Evolutionary conservation across 2,113 vertebrate species (phyloP), one percentile per base, ranked within the genome.

Genomic region (Hipposideros armiger): DNA sequence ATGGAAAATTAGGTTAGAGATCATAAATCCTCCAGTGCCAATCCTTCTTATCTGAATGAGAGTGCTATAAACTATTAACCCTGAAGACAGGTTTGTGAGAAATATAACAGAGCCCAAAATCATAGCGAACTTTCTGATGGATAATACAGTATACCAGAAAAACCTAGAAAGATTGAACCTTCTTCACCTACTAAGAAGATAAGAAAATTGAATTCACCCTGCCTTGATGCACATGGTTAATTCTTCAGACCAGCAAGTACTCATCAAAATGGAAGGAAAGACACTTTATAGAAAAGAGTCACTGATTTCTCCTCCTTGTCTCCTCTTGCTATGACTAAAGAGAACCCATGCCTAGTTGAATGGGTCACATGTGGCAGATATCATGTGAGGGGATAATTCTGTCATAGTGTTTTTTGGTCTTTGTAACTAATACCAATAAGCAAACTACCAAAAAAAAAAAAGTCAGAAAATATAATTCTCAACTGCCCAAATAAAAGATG

Each of bases 1-100:
- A 97, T 91, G 62, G 96, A 90, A 96, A 97, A 96, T 93, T 93
- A 78, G 62, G 77, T 74, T 94, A 72, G 89, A 36, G 52, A 91
- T 78, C 91, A 97, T 94, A 97, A 97, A 97, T 96, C 95, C 95
- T 78, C 87, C 42, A 70, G 78, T 1, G 0, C 81, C 36, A 72
- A 83, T 86, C 50, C 60, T 90, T 95, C 94, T 78, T 89, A 89
- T 76, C 67, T 83, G 78, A 95, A 93, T 11, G 0, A 82, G 67
- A 52, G 28, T 69, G 56, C 73, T 87, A 76, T 93, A 86, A 93
- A 97, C 82, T 81, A 91, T 87, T 87, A 95, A 78, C 62, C 54
- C 72, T 80, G 64, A 94, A 97, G 89, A 95, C 45, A 95, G 32
- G 85, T 67, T 78, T 91, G 86, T 93, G 80, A 93, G 36, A 97